phyloP scores from a whole-genome alignment of 2,113 vertebrate genomes.

The Uria aalge region DNA sequence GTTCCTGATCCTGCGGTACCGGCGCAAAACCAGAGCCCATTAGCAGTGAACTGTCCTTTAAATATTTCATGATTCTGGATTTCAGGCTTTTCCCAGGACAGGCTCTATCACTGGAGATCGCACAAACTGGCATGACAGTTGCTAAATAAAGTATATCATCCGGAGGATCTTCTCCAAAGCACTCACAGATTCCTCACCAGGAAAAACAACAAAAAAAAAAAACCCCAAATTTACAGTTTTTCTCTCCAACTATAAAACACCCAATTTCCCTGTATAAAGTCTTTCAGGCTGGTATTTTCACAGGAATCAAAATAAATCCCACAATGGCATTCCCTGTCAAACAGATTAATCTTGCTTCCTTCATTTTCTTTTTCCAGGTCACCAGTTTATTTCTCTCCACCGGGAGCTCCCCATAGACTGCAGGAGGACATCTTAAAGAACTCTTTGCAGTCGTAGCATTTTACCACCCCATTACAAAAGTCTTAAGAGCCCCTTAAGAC shows the following conservation, averaged over 20 bases:
- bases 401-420: neutral
- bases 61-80: conserved; percentile 1
- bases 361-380: conserved; percentile 35
- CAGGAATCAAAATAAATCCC: neutral
- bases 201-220: neutral
- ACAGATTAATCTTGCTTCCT: neutral
- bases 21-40: neutral
- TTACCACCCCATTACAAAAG: neutral
- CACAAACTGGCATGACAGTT: neutral
- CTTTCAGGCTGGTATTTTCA: neutral
- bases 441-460: neutral
- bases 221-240: neutral
- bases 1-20: neutral
- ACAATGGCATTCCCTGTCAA: neutral
- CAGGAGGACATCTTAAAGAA: neutral
- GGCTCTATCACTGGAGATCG: neutral
- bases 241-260: neutral
- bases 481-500: neutral
- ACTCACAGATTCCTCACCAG: neutral
- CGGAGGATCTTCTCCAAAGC: neutral
- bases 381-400: neutral
- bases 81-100: neutral
- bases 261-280: neutral
- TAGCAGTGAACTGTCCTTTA: neutral
- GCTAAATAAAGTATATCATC: neutral